Conservation (phyloP, 2,797 vertebrate genomes). For the Channa striata region DNA sequence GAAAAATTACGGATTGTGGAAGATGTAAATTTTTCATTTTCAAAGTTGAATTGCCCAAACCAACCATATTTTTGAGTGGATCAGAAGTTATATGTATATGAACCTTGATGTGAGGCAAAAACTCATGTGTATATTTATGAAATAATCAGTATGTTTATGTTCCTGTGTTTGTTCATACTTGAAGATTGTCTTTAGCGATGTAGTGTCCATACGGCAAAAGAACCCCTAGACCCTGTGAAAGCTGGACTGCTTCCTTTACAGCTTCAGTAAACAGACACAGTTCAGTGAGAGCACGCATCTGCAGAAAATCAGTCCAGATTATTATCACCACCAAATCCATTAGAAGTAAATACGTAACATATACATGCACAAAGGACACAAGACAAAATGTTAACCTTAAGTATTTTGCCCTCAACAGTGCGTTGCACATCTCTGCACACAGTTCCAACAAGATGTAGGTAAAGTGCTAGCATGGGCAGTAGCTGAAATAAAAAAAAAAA, state of each 20-base stretch:
- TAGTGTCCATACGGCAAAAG: constrained; percentile 76
- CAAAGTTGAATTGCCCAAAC: too few species aligned
- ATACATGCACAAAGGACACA: not conserved
- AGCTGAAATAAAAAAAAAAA: constrained; percentile 80
- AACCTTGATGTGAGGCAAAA: too few species aligned
- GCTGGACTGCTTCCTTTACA: constrained; percentile 83
- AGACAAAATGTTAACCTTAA: constrained; percentile 88
- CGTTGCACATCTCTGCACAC: constrained; percentile 88
- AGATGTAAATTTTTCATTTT: too few species aligned
- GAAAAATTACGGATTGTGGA: too few species aligned
- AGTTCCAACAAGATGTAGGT: constrained; percentile 88
- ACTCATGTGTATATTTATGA: too few species aligned
- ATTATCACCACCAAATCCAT: constrained; percentile 24
- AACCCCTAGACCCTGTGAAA: constrained; percentile 83
- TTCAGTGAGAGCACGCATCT: constrained; percentile 91
- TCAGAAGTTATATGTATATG: too few species aligned
- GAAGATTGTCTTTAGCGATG: constrained; percentile 51
- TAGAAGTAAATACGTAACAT: constrained; percentile 24
- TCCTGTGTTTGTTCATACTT: constrained; percentile 62
- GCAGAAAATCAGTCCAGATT: constrained; percentile 42
- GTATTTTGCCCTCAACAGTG: constrained; percentile 88
- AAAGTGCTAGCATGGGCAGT: constrained; percentile 90
- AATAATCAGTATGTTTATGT: not conserved
- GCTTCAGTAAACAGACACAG: constrained; percentile 90
- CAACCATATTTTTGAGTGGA: too few species aligned